Percentiles rank a stretch among this genome's conserved stretches.
Conservation (phyloP, 2,113 vertebrate genomes). For the Stomatorhinus ivindoensis region DNA sequence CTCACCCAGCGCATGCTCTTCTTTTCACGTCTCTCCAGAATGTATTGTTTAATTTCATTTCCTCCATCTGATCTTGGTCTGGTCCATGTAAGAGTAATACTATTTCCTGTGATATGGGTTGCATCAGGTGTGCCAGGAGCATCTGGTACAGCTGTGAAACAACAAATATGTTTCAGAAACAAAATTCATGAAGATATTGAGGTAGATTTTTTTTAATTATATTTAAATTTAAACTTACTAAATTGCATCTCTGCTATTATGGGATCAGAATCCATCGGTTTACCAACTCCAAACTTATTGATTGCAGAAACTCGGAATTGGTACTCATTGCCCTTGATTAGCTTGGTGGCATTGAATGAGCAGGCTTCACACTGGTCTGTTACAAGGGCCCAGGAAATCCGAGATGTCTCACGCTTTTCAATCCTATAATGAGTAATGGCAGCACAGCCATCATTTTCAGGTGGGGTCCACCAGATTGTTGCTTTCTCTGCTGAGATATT, state of each 20-base stretch:
- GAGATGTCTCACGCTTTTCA: slow-evolving; percentile 95
- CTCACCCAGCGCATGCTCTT: slow-evolving; percentile 93
- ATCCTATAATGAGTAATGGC: slow-evolving; percentile 81
- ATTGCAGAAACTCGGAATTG: slow-evolving; percentile 94
- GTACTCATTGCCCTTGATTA: slow-evolving; percentile 96
- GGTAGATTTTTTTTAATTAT: background rate
- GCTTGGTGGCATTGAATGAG: slow-evolving; percentile 77
- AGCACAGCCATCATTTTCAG: slow-evolving; percentile 89
- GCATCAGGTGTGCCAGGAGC: slow-evolving; percentile 89
- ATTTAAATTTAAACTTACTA: slow-evolving; percentile 67
- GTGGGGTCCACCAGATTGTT: slow-evolving; percentile 92
- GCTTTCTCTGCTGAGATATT: slow-evolving; percentile 88
- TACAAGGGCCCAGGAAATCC: slow-evolving; percentile 88
- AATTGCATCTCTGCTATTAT: slow-evolving; percentile 88
- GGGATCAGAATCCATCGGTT: slow-evolving; percentile 84
- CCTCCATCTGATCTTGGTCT: slow-evolving; percentile 88
- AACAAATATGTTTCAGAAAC: slow-evolving; percentile 17
- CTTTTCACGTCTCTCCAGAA: slow-evolving; percentile 94
- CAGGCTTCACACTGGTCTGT: slow-evolving; percentile 88
- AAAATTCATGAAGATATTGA: background rate
- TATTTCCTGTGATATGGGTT: slow-evolving; percentile 82
- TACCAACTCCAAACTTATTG: slow-evolving; percentile 90
- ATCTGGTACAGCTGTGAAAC: slow-evolving; percentile 77
- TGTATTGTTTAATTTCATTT: slow-evolving; percentile 91
- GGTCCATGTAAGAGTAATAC: slow-evolving; percentile 87